These are phyloP conservation scores for Luperina testacea DNA, from an alignment of 2,888 invertebrate species.

Conservation along the genomic window DNA sequence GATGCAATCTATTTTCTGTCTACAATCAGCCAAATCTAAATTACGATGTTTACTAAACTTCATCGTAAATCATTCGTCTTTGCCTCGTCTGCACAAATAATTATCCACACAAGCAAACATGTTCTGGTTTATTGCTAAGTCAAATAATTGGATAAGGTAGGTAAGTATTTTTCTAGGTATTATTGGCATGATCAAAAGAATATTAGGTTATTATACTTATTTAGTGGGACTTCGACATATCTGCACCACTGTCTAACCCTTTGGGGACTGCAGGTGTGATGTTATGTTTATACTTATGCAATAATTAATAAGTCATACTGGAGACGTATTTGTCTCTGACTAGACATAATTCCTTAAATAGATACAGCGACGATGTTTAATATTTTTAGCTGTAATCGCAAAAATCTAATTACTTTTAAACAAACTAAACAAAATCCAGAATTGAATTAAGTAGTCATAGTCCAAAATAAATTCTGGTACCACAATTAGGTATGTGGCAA, in stretches of 20 bases:
- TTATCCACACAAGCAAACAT: constrained; percentile 20
- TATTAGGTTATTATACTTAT: neutral
- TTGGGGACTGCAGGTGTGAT: no score
- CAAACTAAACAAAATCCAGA: neutral
- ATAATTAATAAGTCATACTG: neutral
- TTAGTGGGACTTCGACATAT: no score
- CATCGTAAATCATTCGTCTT: constrained; percentile 33
- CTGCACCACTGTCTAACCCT: no score
- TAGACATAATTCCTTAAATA: no score
- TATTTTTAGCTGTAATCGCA: neutral
- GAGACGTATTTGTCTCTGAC: neutral
- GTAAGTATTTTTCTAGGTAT: neutral
- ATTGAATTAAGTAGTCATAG: neutral
- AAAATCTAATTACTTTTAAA: neutral
- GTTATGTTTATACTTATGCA: no score
- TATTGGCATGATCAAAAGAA: neutral
- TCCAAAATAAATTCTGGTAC: neutral
- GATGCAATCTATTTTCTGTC: constrained; percentile 9
- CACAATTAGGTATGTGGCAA: constrained; percentile 4
- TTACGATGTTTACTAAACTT: constrained; percentile 27
- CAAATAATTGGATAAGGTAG: no score
- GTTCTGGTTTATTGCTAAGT: constrained; percentile 30
- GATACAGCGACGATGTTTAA: no score
- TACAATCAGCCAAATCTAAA: constrained; percentile 21
- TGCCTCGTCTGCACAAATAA: constrained; percentile 24